These are phyloP conservation scores for Paedocypris micromegethes DNA, from an alignment of 2,797 vertebrate species.

Conservation along the genomic window DNA sequence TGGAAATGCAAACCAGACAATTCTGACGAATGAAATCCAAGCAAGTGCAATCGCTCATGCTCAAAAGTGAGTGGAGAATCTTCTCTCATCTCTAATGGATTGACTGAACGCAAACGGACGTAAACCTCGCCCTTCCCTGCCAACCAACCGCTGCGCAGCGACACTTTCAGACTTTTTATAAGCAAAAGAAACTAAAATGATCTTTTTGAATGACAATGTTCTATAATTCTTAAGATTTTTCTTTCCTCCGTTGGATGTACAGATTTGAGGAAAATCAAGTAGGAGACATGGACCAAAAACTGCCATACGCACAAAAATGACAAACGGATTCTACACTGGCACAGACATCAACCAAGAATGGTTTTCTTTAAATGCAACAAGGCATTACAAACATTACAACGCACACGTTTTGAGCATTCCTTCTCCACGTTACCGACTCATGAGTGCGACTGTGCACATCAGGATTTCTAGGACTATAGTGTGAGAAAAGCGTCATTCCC, in stretches of 20 bases:
- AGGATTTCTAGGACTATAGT: conserved; percentile 36
- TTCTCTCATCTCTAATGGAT: background rate
- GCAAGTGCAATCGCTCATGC: conserved; percentile 8
- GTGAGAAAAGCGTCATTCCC: conserved; percentile 20
- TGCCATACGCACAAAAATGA: conserved; percentile 41
- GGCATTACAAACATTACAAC: no score
- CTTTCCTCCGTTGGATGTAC: conserved; percentile 39
- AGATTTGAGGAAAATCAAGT: conserved; percentile 15
- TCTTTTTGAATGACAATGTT: conserved; percentile 35
- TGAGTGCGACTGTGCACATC: conserved; percentile 11
- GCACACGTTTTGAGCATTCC: conserved; percentile 42
- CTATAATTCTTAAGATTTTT: conserved; percentile 28
- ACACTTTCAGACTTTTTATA: conserved; percentile 48
- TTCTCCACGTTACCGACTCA: conserved; percentile 20
- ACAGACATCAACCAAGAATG: conserved; percentile 16
- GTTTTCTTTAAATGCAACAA: conserved; percentile 20
- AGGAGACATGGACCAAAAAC: conserved; percentile 31
- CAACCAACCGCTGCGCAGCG: conserved; percentile 45
- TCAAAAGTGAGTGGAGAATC: conserved; percentile 27
- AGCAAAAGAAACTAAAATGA: conserved; percentile 15
- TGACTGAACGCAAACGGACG: background rate
- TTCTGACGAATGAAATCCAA: conserved; percentile 7
- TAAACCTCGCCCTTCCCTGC: conserved; percentile 15
- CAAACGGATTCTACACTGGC: conserved; percentile 27
- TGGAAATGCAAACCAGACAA: conserved; percentile 2